These are phyloP conservation scores for Leptopilina boulardi DNA, from an alignment of 1,140 invertebrate species.

Conservation along the genomic window DNA sequence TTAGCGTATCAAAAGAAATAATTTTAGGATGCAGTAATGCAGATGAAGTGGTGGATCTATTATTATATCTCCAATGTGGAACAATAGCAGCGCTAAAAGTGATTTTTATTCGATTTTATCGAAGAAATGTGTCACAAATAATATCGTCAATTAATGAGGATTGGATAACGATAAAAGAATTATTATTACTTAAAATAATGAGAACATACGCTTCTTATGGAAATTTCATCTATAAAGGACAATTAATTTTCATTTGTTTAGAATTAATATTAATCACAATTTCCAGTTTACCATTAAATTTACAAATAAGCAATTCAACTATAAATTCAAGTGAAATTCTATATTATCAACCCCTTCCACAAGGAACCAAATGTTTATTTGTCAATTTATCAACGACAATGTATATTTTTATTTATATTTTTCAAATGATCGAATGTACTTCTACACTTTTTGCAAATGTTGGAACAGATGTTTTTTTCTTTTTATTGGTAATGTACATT, in stretches of 20 bases:
- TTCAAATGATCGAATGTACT: constrained; percentile 42
- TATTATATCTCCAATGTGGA: background rate
- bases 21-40: background rate
- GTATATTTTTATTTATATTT: constrained; percentile 45
- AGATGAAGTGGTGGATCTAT: background rate
- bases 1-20: background rate
- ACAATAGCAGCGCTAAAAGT: background rate
- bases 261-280: too few species aligned
- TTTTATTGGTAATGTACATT: constrained; percentile 50
- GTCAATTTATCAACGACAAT: constrained; percentile 22
- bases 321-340: background rate
- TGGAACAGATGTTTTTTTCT: constrained; percentile 50
- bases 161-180: background rate
- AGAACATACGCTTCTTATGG: constrained; percentile 42
- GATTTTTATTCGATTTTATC: background rate
- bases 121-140: background rate
- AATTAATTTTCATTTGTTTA: constrained; percentile 43
- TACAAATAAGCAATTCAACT: background rate
- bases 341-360: constrained; percentile 35
- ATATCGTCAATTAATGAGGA: background rate
- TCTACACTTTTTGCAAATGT: constrained; percentile 45
- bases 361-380: constrained; percentile 47
- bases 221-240: constrained; percentile 36
- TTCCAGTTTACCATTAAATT: too few species aligned
- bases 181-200: constrained; percentile 17